These are phyloP conservation scores for Drosophila burlai DNA, from an alignment of 1,140 invertebrate species.

Conservation along the genomic window DNA sequence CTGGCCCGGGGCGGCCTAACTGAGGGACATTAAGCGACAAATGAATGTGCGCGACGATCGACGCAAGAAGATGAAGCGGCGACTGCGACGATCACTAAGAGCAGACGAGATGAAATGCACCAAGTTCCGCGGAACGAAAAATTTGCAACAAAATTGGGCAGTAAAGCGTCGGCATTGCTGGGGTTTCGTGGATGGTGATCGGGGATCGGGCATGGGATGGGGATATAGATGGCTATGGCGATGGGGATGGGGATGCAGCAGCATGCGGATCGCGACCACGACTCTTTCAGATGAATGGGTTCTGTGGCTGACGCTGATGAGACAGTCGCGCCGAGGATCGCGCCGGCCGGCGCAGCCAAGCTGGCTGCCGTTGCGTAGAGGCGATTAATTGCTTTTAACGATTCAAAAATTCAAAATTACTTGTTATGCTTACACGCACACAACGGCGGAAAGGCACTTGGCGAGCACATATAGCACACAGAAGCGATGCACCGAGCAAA, in stretches of 20 bases:
- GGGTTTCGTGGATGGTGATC: slow-evolving; percentile 19
- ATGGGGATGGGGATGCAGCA: neutral
- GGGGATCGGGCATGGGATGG: slow-evolving; percentile 1
- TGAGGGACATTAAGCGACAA: slow-evolving; percentile 82
- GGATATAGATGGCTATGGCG: slow-evolving; percentile 2
- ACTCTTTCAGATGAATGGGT: slow-evolving; percentile 45
- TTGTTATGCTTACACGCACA: slow-evolving; percentile 73
- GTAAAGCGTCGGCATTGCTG: slow-evolving; percentile 64
- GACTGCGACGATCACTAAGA: slow-evolving; percentile 46
- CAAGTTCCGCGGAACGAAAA: slow-evolving; percentile 82
- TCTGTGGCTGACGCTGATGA: slow-evolving; percentile 37
- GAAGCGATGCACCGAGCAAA: slow-evolving; percentile 4
- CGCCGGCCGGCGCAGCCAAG: slow-evolving; percentile 54
- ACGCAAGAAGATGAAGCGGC: slow-evolving; percentile 50
- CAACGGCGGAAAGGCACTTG: slow-evolving; percentile 41
- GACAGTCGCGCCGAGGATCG: slow-evolving; percentile 29
- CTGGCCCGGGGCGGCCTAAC: slow-evolving; percentile 53
- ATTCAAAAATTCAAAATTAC: slow-evolving; percentile 84
- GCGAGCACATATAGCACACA: slow-evolving; percentile 31
- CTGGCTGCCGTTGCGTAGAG: slow-evolving; percentile 79
- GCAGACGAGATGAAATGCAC: slow-evolving; percentile 80
- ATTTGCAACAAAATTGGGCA: slow-evolving; percentile 83
- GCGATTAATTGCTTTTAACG: slow-evolving; percentile 84
- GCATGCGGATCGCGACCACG: slow-evolving; percentile 28
- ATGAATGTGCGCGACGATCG: slow-evolving; percentile 80